Conservation (phyloP, 2,113 vertebrate species). For the Pelodiscus sinensis region DNA sequence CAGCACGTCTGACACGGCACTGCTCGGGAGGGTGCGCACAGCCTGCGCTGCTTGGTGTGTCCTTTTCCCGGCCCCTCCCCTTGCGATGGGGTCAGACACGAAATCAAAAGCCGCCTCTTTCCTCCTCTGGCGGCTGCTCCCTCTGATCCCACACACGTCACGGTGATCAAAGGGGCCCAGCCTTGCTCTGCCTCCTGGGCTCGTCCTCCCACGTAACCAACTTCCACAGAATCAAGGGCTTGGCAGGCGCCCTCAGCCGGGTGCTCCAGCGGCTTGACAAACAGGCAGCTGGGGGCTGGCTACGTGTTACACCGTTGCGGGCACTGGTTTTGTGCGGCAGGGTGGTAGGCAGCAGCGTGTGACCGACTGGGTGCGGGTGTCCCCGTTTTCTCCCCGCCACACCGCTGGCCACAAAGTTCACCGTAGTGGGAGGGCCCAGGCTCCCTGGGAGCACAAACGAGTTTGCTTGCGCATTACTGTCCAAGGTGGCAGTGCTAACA, state of each 20-base stretch:
- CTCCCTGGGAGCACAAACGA: not conserved
- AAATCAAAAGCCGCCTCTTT: rapidly evolving
- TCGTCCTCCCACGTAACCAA: rapidly evolving
- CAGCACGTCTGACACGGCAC: rapidly evolving
- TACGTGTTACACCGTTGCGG: rapidly evolving
- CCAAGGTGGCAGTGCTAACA: rapidly evolving
- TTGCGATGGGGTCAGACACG: rapidly evolving
- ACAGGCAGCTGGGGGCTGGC: not conserved
- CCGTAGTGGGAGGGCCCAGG: rapidly evolving
- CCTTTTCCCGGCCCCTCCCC: rapidly evolving
- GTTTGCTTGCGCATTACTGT: rapidly evolving
- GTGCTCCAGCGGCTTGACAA: rapidly evolving
- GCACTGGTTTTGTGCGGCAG: not conserved
- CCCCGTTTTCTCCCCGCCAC: rapidly evolving
- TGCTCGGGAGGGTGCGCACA: not conserved
- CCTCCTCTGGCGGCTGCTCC: not conserved
- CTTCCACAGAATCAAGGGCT: not conserved
- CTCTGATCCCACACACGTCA: not conserved
- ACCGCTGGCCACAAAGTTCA: rapidly evolving
- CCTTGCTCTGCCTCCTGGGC: rapidly evolving
- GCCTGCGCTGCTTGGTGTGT: not conserved
- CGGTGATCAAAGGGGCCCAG: not conserved
- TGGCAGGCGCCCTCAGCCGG: not conserved
- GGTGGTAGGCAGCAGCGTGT: rapidly evolving
- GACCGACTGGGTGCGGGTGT: not conserved